phyloP scores from a whole-genome alignment of 2,113 vertebrate species.

The Erythrocebus patas region DNA sequence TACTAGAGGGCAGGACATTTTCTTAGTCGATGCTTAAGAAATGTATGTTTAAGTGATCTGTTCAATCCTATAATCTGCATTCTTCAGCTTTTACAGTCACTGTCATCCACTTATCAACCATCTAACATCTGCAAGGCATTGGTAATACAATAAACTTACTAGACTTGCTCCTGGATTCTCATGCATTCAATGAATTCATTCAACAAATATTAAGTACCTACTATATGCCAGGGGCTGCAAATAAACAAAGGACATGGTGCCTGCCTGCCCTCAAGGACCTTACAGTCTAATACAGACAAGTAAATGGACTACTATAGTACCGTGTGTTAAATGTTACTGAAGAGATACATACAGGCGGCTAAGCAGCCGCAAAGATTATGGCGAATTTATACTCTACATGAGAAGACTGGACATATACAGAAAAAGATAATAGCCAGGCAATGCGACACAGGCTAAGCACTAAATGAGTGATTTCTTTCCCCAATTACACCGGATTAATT shows the following conservation, averaged over 20 bases:
- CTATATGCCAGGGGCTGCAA: background rate
- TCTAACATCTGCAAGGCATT: background rate
- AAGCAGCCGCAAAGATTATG: background rate
- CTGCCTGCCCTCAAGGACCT: background rate
- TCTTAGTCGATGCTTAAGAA: conserved; percentile 4
- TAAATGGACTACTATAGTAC: background rate
- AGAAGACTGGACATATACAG: background rate
- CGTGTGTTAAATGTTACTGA: background rate
- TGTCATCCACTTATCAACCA: background rate
- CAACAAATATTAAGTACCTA: conserved; percentile 3
- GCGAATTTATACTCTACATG: background rate
- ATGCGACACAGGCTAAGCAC: background rate
- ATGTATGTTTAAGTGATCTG: background rate
- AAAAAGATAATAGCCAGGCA: background rate
- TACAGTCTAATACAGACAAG: background rate
- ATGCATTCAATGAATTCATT: background rate
- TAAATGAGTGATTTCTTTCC: background rate
- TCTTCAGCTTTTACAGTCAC: conserved; percentile 12
- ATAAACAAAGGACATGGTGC: background rate
- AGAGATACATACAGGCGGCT: background rate
- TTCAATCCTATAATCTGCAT: background rate
- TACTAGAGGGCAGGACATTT: background rate
- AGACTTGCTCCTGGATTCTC: background rate
- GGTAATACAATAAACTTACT: background rate
- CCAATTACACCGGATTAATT: background rate